These are phyloP conservation scores for Vicugna pacos DNA, from an alignment of 2,113 vertebrate genomes.

Conservation along the genomic window DNA sequence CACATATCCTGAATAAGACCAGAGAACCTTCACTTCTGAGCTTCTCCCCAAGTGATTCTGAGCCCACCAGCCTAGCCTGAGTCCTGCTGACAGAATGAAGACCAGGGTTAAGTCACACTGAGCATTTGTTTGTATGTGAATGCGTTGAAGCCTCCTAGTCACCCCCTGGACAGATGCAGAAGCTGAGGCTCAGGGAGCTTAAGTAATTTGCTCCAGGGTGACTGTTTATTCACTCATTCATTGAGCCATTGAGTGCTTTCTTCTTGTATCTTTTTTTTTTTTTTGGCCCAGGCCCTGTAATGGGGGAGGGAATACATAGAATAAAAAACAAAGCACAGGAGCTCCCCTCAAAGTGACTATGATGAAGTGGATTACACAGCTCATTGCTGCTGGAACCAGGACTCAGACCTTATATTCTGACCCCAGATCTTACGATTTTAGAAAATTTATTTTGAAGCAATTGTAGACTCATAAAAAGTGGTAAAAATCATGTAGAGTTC, in stretches of 20 bases:
- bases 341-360: neutral
- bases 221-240: neutral
- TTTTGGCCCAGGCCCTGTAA: too few relatives aligned
- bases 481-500: neutral
- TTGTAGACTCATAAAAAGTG: neutral
- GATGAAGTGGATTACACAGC: neutral
- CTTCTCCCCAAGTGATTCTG: neutral
- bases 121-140: neutral
- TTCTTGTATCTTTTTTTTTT: neutral
- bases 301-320: neutral
- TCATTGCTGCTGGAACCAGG: neutral
- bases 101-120: neutral
- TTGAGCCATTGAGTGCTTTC: neutral
- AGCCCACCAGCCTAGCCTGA: neutral
- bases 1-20: neutral
- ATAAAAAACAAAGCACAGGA: neutral
- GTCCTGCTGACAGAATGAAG: neutral
- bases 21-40: neutral
- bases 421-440: neutral
- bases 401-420: neutral
- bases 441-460: constrained; percentile 17
- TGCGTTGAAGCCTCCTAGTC: neutral
- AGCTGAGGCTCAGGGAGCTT: neutral
- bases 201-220: neutral
- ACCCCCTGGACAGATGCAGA: neutral